phyloP scores from a whole-genome alignment of 2,888 invertebrate species.

The Pollenia griseotomentosa region DNA sequence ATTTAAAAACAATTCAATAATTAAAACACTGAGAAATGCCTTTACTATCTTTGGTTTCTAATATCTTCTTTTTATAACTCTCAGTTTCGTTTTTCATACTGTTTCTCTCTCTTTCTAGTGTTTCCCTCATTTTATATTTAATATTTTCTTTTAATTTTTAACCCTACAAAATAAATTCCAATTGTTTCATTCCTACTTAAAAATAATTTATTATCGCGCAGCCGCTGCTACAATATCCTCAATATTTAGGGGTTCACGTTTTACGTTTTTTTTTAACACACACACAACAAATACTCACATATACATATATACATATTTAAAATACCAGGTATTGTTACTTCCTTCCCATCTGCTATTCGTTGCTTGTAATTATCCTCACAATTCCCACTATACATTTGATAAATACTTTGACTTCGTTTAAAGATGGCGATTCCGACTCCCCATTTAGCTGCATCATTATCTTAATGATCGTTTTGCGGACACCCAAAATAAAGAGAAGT shows the following conservation, averaged over 20 bases:
- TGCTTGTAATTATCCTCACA: conserved; percentile 16
- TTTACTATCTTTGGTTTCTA: not conserved
- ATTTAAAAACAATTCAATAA: no score
- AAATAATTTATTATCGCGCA: conserved; percentile 61
- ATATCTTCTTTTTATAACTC: not conserved
- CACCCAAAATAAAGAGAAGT: conserved; percentile 12
- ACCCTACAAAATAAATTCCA: conserved; percentile 20
- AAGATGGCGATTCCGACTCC: conserved; percentile 48
- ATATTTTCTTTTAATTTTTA: not conserved
- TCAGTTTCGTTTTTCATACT: not conserved
- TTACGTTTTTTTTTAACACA: not conserved
- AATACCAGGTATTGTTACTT: conserved; percentile 1
- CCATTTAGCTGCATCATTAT: conserved; percentile 9
- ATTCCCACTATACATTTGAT: not conserved
- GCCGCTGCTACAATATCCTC: conserved; percentile 53
- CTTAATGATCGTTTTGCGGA: conserved; percentile 51
- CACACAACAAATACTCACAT: not conserved
- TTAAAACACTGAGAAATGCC: no score
- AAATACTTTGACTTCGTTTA: conserved; percentile 13
- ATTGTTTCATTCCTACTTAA: conserved; percentile 39
- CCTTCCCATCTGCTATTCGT: conserved; percentile 53
- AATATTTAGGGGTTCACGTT: conserved; percentile 45
- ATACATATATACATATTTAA: not conserved
- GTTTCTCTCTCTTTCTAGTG: conserved; percentile 35
- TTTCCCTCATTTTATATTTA: not conserved